Evolutionary conservation across 2,797 vertebrate species (phyloP).

Genomic region (Delichon dasypus): DNA sequence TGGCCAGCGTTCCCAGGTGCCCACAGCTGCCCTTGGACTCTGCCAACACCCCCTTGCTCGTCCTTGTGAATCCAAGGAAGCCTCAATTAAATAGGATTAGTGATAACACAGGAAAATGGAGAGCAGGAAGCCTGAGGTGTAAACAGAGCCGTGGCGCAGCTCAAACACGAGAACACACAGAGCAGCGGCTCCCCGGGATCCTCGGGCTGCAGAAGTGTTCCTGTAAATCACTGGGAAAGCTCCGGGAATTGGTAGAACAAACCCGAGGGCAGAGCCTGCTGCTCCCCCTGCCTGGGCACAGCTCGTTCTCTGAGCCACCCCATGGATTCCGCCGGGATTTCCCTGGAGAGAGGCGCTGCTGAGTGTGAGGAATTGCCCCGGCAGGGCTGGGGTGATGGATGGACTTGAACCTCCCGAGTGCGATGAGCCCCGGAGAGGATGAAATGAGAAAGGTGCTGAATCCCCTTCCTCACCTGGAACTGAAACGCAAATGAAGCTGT

Average conservation of each 20-base stretch:
- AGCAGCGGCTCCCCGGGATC: background rate
- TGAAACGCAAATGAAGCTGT: constrained; percentile 9
- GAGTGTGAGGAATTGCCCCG: background rate
- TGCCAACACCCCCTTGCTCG: rapidly evolving
- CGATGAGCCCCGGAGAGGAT: background rate
- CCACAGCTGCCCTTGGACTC: background rate
- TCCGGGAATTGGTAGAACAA: background rate
- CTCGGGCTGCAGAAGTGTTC: background rate
- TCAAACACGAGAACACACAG: background rate
- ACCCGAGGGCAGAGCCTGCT: background rate
- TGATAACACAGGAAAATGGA: background rate
- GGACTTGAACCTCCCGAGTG: background rate
- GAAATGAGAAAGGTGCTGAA: constrained; percentile 8
- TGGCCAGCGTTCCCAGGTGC: background rate
- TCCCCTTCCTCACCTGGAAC: constrained; percentile 18
- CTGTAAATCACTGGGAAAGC: background rate
- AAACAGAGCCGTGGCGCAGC: background rate
- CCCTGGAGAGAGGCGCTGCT: background rate
- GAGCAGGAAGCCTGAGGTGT: background rate
- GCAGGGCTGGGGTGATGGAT: background rate
- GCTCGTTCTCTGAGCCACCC: background rate
- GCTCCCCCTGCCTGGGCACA: background rate
- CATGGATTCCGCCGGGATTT: background rate
- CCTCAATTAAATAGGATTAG: background rate
- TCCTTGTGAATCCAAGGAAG: background rate